These are phyloP conservation scores for Sphaeramia orbicularis DNA, from an alignment of 2,797 vertebrate species.

Conservation along the genomic window DNA sequence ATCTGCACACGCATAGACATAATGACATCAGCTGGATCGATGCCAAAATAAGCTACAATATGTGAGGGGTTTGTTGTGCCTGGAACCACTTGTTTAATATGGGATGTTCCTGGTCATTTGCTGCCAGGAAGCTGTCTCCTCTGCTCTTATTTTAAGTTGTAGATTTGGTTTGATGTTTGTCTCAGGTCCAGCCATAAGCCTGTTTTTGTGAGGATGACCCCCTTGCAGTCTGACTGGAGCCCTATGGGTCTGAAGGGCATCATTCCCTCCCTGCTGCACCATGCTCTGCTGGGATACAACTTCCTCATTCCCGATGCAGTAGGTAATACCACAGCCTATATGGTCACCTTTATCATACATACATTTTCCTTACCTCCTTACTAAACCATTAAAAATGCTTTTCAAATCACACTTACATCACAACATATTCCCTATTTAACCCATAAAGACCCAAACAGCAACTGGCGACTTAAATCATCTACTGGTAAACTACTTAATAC, in stretches of 20 bases:
- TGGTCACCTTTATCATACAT: conserved; percentile 23
- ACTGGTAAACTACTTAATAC: too few species aligned
- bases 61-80: too few species aligned
- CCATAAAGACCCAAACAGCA: too few species aligned
- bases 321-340: conserved; percentile 85
- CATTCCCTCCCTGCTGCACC: conserved; percentile 92
- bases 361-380: not conserved
- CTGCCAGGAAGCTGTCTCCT: not conserved
- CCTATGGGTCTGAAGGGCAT: conserved; percentile 89
- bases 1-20: too few species aligned
- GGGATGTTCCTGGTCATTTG: too few species aligned
- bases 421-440: not conserved
- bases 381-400: too few species aligned
- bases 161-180: not conserved
- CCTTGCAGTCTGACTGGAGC: conserved; percentile 89
- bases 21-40: too few species aligned
- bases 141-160: not conserved
- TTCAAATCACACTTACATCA: not conserved
- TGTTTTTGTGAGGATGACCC: conserved; percentile 89
- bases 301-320: conserved; percentile 95
- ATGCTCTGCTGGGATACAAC: conserved; percentile 93
- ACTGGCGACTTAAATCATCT: too few species aligned
- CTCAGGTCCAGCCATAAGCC: conserved; percentile 89
- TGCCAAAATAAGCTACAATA: too few species aligned
- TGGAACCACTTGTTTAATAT: too few species aligned